phyloP scores from a whole-genome alignment of 2,888 invertebrate genomes.

The Alsophila aescularia region DNA sequence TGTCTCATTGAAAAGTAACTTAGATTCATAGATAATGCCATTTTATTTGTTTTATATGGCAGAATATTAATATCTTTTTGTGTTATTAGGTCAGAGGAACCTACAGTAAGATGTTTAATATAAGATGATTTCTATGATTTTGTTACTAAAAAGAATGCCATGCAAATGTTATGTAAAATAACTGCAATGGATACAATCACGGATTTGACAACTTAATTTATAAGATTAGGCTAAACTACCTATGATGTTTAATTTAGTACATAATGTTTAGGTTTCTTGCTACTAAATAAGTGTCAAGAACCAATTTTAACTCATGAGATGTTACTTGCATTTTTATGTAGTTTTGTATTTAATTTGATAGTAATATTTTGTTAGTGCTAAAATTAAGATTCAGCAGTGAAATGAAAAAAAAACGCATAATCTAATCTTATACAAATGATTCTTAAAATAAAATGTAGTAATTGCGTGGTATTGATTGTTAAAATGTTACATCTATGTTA shows the following conservation, averaged over 20 bases:
- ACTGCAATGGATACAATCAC: slow-evolving; percentile 21
- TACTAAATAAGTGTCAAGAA: slow-evolving; percentile 12
- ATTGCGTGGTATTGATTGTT: slow-evolving; percentile 40
- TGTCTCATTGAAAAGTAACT: slow-evolving; percentile 44
- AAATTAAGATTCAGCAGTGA: slow-evolving; percentile 8
- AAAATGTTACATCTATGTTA: slow-evolving; percentile 8
- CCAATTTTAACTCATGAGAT: slow-evolving; percentile 5
- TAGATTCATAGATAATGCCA: slow-evolving; percentile 49
- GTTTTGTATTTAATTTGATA: slow-evolving; percentile 13
- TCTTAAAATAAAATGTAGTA: slow-evolving; percentile 16
- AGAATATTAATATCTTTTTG: slow-evolving; percentile 27
- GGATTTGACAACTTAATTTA: slow-evolving; percentile 19
- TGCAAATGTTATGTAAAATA: slow-evolving; percentile 22
- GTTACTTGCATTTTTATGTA: slow-evolving; percentile 9
- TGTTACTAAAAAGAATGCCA: slow-evolving; percentile 38
- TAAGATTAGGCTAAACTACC: slow-evolving; percentile 3
- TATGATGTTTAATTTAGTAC: neutral
- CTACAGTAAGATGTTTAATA: slow-evolving; percentile 32
- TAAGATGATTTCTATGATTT: slow-evolving; percentile 36
- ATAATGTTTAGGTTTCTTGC: slow-evolving; percentile 1
- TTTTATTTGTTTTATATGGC: slow-evolving; percentile 35
- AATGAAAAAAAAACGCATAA: slow-evolving; percentile 32
- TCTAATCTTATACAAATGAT: slow-evolving; percentile 26
- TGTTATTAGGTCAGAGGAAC: slow-evolving; percentile 13
- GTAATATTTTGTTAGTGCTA: slow-evolving; percentile 4